Evolutionary conservation across 2,113 vertebrate species (phyloP), one percentile per base, ranked within the genome.

Genomic region (Lophius piscatorius): DNA sequence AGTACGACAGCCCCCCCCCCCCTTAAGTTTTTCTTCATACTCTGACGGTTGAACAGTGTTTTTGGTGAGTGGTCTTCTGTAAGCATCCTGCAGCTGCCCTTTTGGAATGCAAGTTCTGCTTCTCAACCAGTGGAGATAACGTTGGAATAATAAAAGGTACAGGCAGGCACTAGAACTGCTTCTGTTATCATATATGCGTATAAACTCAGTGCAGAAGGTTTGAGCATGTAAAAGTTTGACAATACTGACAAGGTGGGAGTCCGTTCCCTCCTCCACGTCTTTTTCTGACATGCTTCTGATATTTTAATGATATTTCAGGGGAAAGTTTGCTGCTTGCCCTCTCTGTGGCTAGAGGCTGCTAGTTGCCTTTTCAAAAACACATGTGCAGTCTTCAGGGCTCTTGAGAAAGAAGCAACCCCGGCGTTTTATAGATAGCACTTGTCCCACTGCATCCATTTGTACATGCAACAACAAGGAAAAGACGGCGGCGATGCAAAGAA

Each of bases 301-400:
- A 10, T 58, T 49, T 49, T 40, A 42, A 73, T 31, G 10, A 58
- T 82, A 76, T 59, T 54, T 26, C 50, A 33, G 56, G 58, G 78
- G 68, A 10, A 71, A 72, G 77, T 77, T 72, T 63, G 75, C 80
- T 82, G 82, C 74, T 81, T 71, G 54, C 26, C 74, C 54, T 83
- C 74, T 84, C 73, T 76, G 75, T 68, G 66, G 41, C 61, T 45
- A 36, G 54, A 82, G 72, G 76, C 4, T 9, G 71, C 63, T 74
- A 52, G 84, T 87, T 85, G 86, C 88, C 86, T 88, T 87, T 60
- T 40, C 57, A 87, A 82, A 76, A 63, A 78, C 75, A 39, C 9
- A 46, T 10, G 11, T 10, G 11, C 29, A 31, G 66, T 80, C 57
- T 63, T 71, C 57, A 49, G 58, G 63, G 64, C 63, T 79, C 63